Base-by-base conservation (phyloP, 2,888 invertebrate genomes). In the Boloria euphrosyne region DNA sequence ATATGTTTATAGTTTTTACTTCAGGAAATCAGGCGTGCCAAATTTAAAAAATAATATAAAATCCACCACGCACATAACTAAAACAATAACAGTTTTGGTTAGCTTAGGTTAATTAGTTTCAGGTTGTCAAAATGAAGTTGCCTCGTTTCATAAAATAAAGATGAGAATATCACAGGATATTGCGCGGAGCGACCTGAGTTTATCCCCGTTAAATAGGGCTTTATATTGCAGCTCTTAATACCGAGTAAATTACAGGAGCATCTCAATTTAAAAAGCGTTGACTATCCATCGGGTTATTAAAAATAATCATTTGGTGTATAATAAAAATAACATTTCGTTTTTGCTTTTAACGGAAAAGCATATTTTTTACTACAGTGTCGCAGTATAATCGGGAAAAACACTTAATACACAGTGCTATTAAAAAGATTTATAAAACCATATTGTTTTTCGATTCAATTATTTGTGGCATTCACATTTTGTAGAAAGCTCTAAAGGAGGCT, bases 61-160 rank as follows among this genome's bases (percentile, higher is more conserved):
- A 18, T 18, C 3, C 17, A 50, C 17, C 13, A 18, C 7, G 6
- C 50, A 10, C 17, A 43, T 13, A 38, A 38, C 31, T n/a, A 47
- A 47, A 47, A 44, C 44, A 27, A 52, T 27, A 55, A 44, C 18
- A 46, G 7, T 44, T 57, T 46, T n/a, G 44, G 22, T 57, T 46
- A 44, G 13, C 5, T 46, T 58, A 46, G 16, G 16, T 22, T 47
- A 58, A 58, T 58, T 16, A 58, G 27, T 7, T n/a, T 58, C 22
- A 47, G 47, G 27, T 46, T 22, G n/a, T 58, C 71, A 78, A 81
- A 84, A 84, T 82, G 80, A 81, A 82, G 81, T 80, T 82, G 78
- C 81, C 74, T 76, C 69, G 71, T 73, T 72, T 80, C 83, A 83
- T 87, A 83, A 84, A 88, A 89, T 88, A 87, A 86, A 88, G 83